phyloP scores from a whole-genome alignment of 2,113 vertebrate genomes.

The Ctenomys sociabilis region DNA sequence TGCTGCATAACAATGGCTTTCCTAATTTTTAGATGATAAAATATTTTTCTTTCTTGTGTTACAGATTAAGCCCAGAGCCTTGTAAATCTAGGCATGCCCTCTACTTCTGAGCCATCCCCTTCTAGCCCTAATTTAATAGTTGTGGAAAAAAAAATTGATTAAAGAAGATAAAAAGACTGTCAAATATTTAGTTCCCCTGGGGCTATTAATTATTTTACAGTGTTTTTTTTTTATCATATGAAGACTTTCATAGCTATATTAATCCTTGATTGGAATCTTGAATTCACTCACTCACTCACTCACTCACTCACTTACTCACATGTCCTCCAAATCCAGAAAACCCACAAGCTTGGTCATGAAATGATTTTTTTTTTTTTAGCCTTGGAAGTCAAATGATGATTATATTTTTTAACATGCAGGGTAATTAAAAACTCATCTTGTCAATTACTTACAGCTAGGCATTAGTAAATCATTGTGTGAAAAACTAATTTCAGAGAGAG shows the following conservation, averaged over 20 bases:
- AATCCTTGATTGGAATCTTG: slow-evolving; percentile 9
- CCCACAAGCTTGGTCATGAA: background rate
- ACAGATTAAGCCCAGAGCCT: background rate
- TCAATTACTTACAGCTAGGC: background rate
- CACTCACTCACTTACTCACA: too few species aligned
- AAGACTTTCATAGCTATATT: background rate
- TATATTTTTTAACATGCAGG: slow-evolving; percentile 4
- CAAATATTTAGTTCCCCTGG: background rate
- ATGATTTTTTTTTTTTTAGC: slow-evolving; percentile 41
- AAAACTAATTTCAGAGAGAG: slow-evolving; percentile 9
- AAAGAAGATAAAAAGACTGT: background rate
- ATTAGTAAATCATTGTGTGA: slow-evolving; percentile 7
- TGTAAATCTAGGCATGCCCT: background rate
- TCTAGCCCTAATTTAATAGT: background rate
- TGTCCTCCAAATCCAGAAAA: slow-evolving; percentile 15
- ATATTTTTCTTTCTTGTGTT: background rate
- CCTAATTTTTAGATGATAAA: background rate
- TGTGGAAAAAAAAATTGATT: slow-evolving; percentile 24
- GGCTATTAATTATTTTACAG: background rate
- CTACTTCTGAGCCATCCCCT: background rate
- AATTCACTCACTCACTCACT: background rate
- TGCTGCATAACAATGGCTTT: background rate
- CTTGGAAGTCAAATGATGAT: background rate
- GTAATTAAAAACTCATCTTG: background rate
- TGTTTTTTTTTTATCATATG: background rate